Conservation (phyloP, 2,113 vertebrate genomes). For the Pachyramphus minor region DNA sequence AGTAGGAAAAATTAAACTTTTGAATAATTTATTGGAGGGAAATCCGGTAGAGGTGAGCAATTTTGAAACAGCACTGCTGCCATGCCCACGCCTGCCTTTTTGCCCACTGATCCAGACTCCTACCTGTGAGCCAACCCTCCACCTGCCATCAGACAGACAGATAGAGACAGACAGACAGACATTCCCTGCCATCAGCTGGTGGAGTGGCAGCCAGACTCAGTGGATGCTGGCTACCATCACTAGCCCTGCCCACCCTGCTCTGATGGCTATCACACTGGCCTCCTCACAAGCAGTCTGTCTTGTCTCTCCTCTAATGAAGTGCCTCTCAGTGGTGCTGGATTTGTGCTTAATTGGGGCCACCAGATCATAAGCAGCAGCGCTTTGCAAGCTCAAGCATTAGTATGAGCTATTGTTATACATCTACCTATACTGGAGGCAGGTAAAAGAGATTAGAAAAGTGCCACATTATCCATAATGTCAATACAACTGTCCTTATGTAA, state of each 20-base stretch:
- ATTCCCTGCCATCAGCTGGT: background rate
- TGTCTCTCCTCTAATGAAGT: too few relatives aligned
- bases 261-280: background rate
- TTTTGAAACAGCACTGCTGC: background rate
- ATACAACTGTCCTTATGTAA: background rate
- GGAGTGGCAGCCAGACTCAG: rapidly evolving
- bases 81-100: background rate
- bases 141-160: background rate
- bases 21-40: background rate
- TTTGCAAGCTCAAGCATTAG: background rate
- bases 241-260: background rate
- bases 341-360: background rate
- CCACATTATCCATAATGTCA: rapidly evolving
- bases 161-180: background rate
- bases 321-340: background rate
- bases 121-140: rapidly evolving
- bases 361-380: background rate
- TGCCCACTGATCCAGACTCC: background rate
- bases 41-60: background rate
- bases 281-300: background rate
- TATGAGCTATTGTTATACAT: background rate
- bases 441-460: background rate
- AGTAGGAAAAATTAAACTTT: background rate
- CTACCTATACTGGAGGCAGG: background rate
- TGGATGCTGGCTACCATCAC: background rate